A percentile compares a stretch with the other conserved stretches of the same genome.
Evolutionary conservation across 2,888 invertebrate species (phyloP).

Genomic region (Argyra leucocephala): DNA sequence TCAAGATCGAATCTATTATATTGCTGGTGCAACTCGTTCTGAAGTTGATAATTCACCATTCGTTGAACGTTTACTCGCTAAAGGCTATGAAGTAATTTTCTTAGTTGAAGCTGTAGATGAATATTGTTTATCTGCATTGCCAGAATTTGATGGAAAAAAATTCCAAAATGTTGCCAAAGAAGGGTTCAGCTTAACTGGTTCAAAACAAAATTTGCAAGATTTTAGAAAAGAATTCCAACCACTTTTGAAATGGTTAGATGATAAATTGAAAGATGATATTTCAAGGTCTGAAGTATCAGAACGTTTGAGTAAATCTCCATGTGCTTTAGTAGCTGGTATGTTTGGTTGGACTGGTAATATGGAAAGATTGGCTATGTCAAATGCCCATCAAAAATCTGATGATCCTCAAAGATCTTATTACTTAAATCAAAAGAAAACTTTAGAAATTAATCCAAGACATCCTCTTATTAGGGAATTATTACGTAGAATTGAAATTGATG

Average conservation of each 20-base stretch:
- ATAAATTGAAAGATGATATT: slow-evolving; percentile 67
- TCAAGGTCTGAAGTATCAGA: slow-evolving; percentile 78
- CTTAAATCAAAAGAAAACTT: slow-evolving; percentile 86
- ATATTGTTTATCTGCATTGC: slow-evolving; percentile 89
- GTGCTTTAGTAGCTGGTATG: slow-evolving; percentile 89
- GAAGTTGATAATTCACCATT: slow-evolving; percentile 91
- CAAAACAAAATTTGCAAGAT: slow-evolving; percentile 57
- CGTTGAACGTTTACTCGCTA: slow-evolving; percentile 83
- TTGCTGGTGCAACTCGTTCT: slow-evolving; percentile 77
- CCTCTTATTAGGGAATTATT: slow-evolving; percentile 88
- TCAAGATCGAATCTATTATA: slow-evolving; percentile 92
- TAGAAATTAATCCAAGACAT: slow-evolving; percentile 96
- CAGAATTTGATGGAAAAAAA: slow-evolving; percentile 97
- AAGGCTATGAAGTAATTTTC: slow-evolving; percentile 91
- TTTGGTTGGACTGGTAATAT: slow-evolving; percentile 99
- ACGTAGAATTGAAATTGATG: slow-evolving; percentile 67
- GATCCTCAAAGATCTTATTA: slow-evolving; percentile 83
- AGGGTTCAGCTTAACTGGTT: slow-evolving; percentile 77
- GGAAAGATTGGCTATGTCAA: slow-evolving; percentile 90
- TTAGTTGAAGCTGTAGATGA: slow-evolving; percentile 96
- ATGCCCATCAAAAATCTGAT: slow-evolving; percentile 92
- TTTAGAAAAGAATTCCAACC: slow-evolving; percentile 76
- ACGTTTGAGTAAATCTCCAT: slow-evolving; percentile 82
- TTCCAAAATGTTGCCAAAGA: slow-evolving; percentile 99
- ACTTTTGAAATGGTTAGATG: slow-evolving; percentile 78